These are phyloP conservation scores for Lagothrix lagotricha DNA, from an alignment of 2,797 vertebrate species.

Conservation along the genomic window DNA sequence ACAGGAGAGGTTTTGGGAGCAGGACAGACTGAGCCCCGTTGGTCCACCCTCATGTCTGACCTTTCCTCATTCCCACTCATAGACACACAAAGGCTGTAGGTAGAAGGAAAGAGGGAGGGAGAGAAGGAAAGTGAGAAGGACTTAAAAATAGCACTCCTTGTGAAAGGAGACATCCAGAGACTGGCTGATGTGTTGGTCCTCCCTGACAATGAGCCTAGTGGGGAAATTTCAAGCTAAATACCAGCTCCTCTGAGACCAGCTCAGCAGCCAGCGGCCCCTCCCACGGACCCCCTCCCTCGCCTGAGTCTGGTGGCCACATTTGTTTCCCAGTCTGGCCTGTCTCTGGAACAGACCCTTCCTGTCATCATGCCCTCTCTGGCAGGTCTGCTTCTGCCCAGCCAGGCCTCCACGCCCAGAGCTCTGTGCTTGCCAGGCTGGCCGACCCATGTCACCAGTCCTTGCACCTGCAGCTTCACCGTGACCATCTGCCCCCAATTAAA, in stretches of 20 bases:
- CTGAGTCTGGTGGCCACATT: neutral
- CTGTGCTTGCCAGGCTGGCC: neutral
- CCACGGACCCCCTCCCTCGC: neutral
- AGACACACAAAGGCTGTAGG: constrained; percentile 1
- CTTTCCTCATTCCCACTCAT: neutral
- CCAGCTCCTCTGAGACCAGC: constrained; percentile 48
- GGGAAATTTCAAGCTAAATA: constrained; percentile 47
- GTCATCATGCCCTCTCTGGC: neutral
- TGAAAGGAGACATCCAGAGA: constrained; percentile 55
- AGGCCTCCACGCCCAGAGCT: neutral
- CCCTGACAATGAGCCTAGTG: neutral
- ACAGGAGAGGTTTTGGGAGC: neutral
- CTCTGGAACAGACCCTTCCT: neutral
- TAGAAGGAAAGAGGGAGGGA: constrained; percentile 49
- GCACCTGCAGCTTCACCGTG: neutral
- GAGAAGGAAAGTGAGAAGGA: neutral
- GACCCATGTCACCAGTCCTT: neutral
- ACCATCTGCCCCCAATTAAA: neutral
- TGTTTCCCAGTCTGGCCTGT: neutral
- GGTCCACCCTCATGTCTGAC: neutral
- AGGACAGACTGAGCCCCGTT: neutral
- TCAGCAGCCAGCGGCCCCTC: neutral
- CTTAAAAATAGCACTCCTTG: constrained; percentile 62
- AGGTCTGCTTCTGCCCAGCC: neutral
- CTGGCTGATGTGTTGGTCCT: neutral